Conservation (phyloP, 2,113 vertebrate species). For the Condylura cristata region DNA sequence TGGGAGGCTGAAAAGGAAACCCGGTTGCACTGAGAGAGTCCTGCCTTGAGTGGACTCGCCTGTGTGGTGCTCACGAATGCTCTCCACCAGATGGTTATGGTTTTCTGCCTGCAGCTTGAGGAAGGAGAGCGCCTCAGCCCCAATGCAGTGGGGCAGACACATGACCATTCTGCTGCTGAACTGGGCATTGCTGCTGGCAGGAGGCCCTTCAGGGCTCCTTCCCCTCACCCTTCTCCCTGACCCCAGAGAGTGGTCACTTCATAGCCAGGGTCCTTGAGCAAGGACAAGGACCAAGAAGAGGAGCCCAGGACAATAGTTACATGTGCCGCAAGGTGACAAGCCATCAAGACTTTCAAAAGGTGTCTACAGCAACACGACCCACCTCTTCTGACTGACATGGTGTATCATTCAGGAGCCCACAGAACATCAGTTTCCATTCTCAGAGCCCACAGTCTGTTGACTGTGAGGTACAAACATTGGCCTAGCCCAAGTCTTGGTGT, state of each 20-base stretch:
- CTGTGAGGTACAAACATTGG: fast-evolving
- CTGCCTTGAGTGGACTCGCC: background rate
- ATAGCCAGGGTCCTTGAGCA: background rate
- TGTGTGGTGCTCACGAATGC: background rate
- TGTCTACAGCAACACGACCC: background rate
- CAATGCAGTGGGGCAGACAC: background rate
- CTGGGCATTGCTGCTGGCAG: background rate
- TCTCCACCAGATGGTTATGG: background rate
- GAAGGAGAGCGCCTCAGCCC: background rate
- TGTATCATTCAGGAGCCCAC: background rate
- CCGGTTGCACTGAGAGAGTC: background rate
- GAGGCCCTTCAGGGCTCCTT: background rate
- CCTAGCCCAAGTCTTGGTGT: background rate
- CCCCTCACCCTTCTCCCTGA: no score
- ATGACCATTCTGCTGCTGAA: background rate
- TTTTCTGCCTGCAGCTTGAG: background rate
- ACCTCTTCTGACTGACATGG: background rate
- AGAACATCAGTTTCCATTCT: background rate
- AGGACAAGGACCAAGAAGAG: background rate
- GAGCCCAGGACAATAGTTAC: background rate
- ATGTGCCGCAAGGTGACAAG: background rate
- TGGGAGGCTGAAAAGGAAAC: background rate
- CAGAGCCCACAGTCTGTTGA: background rate
- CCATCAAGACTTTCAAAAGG: background rate
- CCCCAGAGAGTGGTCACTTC: background rate